Evolutionary conservation across 2,888 invertebrate genomes (phyloP).

Genomic region (Nematopogon swammerdamellus): DNA sequence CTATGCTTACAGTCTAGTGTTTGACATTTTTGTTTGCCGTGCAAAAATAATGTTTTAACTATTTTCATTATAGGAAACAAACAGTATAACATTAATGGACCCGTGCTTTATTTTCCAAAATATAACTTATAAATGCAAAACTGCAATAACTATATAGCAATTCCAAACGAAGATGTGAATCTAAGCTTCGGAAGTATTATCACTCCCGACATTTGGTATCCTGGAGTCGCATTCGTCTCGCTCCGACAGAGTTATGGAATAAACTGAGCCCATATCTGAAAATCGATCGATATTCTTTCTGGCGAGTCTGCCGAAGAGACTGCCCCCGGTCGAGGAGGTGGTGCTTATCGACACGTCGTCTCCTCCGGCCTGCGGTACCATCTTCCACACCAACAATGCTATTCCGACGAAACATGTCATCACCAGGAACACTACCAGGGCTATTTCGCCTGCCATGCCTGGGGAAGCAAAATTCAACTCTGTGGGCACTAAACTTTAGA

Average conservation of each 20-base stretch:
- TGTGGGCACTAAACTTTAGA: too few species aligned
- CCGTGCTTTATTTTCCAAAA: background rate
- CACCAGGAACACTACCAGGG: constrained; percentile 54
- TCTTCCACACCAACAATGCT: constrained; percentile 52
- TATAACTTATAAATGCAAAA: background rate
- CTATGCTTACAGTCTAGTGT: too few species aligned
- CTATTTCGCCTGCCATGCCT: constrained; percentile 47
- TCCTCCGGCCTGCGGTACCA: constrained; percentile 48
- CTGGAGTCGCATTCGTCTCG: constrained; percentile 32
- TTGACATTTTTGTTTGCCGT: too few species aligned
- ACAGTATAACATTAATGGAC: too few species aligned
- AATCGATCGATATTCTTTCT: constrained; percentile 39
- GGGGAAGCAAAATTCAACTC: constrained; percentile 21
- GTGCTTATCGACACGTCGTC: constrained; percentile 50
- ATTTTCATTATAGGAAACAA: too few species aligned
- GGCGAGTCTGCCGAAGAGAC: constrained; percentile 25
- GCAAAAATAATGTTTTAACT: too few species aligned
- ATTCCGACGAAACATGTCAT: constrained; percentile 57
- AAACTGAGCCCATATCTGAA: constrained; percentile 44
- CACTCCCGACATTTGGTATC: constrained; percentile 30
- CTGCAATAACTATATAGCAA: background rate
- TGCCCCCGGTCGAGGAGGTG: constrained; percentile 35
- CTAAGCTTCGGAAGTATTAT: constrained; percentile 51
- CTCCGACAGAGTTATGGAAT: constrained; percentile 47
- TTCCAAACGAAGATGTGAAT: constrained; percentile 4